Evolutionary conservation across 1,140 invertebrate genomes (phyloP).

Genomic region (Mycetomoellerius zeteki): DNA sequence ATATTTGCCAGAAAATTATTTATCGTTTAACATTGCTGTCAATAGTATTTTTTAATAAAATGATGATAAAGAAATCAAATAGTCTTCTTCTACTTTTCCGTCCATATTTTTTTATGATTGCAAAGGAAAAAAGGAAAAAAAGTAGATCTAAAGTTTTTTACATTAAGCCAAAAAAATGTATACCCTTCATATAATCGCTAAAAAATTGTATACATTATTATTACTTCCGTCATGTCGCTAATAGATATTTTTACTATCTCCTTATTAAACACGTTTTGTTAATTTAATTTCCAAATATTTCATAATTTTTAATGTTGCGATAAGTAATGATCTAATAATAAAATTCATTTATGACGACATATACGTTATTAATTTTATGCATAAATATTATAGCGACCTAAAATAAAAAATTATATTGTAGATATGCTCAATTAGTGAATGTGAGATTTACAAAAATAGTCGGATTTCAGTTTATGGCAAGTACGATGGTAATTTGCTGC

Average conservation of each 20-base stretch:
- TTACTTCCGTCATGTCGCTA: neutral
- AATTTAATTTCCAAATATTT: neutral
- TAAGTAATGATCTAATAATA: neutral
- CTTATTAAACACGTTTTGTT: neutral
- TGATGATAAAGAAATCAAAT: neutral
- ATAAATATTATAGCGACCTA: neutral
- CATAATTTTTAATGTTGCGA: neutral
- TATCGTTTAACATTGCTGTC: neutral
- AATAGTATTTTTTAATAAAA: neutral
- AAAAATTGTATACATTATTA: neutral
- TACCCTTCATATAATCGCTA: neutral
- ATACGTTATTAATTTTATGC: neutral
- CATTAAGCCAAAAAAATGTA: neutral
- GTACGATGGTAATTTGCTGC: conserved; percentile 47
- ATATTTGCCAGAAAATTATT: neutral
- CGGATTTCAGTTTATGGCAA: conserved; percentile 60
- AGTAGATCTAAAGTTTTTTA: neutral
- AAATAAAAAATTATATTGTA: conserved; percentile 21
- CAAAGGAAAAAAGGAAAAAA: too few species aligned
- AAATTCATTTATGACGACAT: neutral
- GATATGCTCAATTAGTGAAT: conserved; percentile 56
- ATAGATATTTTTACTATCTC: neutral
- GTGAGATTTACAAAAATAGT: conserved; percentile 59
- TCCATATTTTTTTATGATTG: neutral
- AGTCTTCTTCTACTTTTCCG: too few species aligned